Conservation (phyloP, 1,140 invertebrate genomes). For the Drosophila pallidifrons region DNA sequence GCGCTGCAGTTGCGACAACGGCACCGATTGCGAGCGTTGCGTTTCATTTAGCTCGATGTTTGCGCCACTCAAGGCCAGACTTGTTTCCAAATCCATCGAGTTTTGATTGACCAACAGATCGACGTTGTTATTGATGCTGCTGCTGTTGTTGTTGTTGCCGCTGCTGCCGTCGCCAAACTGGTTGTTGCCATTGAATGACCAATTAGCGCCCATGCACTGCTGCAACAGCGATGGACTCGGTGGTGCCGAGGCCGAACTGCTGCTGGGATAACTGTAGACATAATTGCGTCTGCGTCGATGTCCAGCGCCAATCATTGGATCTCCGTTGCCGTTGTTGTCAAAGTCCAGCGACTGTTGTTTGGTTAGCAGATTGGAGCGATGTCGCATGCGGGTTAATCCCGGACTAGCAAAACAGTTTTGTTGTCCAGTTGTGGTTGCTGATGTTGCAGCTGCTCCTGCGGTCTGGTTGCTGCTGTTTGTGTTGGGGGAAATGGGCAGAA, state of each 20-base stretch:
- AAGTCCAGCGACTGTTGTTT: constrained; percentile 79
- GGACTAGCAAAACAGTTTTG: constrained; percentile 93
- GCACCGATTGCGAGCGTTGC: constrained; percentile 83
- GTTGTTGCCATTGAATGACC: constrained; percentile 56
- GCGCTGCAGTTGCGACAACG: constrained; percentile 74
- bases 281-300: constrained; percentile 67
- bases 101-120: constrained; percentile 70
- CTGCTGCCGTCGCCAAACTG: constrained; percentile 19
- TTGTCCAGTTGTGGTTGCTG: constrained; percentile 86
- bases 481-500: constrained; percentile 92
- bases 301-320: constrained; percentile 77
- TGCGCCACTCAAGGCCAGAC: constrained; percentile 56
- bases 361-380: constrained; percentile 75
- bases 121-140: constrained; percentile 48
- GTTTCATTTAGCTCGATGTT: constrained; percentile 70
- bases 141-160: constrained; percentile 30
- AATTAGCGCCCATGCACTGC: constrained; percentile 62
- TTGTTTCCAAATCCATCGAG: constrained; percentile 79
- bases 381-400: constrained; percentile 88
- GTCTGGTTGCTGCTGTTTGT: constrained; percentile 83
- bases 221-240: constrained; percentile 79
- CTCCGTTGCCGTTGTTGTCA: constrained; percentile 58
- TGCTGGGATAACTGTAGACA: constrained; percentile 64
- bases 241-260: constrained; percentile 80
- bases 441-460: constrained; percentile 86